These are phyloP conservation scores for Biston betularia DNA, from an alignment of 2,888 invertebrate species.

Conservation along the genomic window DNA sequence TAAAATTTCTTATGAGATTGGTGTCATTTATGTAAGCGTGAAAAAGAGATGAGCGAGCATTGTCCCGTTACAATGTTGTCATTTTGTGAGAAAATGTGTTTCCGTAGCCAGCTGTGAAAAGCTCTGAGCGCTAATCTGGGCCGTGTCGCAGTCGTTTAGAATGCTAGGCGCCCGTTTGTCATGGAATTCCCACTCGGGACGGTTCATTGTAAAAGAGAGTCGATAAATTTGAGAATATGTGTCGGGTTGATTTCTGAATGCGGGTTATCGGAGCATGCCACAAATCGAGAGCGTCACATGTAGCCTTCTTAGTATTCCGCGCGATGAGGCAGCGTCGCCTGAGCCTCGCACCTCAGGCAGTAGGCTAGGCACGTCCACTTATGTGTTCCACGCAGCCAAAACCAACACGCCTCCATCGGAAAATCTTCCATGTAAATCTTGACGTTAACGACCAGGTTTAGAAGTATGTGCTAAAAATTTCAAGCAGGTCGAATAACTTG, in stretches of 20 bases:
- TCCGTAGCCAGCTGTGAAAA: conserved; percentile 37
- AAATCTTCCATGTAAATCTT: conserved; percentile 85
- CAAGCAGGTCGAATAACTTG: conserved; percentile 53
- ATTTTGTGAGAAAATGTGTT: conserved; percentile 49
- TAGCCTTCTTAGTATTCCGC: conserved; percentile 82
- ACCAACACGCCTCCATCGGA: conserved; percentile 76
- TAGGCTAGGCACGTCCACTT: conserved; percentile 82
- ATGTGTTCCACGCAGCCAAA: conserved; percentile 83
- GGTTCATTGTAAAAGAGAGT: conserved; percentile 75
- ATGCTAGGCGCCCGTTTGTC: conserved; percentile 64
- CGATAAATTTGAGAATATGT: conserved; percentile 80
- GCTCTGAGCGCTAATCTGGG: conserved; percentile 46
- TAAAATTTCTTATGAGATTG: conserved; percentile 62
- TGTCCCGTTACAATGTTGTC: conserved; percentile 49
- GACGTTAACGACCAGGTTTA: conserved; percentile 82
- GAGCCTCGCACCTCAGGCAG: conserved; percentile 72
- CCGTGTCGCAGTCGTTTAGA: conserved; percentile 52
- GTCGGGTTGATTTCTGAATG: conserved; percentile 83
- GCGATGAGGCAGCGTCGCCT: conserved; percentile 67
- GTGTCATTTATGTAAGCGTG: conserved; percentile 58
- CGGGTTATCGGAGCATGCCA: conserved; percentile 84
- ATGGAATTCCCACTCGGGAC: conserved; percentile 67
- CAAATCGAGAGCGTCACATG: conserved; percentile 81
- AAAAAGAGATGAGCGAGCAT: conserved; percentile 45
- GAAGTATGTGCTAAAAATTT: conserved; percentile 77